phyloP scores from a whole-genome alignment of 2,888 invertebrate genomes.

The Venusia cambrica region DNA sequence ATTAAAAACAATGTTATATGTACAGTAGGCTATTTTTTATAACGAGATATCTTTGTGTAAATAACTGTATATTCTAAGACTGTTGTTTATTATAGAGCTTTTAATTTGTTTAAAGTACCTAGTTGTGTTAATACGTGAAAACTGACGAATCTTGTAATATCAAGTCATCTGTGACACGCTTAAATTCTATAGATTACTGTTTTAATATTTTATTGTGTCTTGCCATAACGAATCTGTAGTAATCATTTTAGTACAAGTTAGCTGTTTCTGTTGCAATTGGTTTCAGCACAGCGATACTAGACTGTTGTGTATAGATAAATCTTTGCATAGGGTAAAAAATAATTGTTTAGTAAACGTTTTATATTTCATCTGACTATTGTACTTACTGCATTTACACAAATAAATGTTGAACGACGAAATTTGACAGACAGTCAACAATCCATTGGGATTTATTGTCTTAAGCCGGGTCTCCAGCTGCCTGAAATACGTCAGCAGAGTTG shows the following conservation, averaged over 20 bases:
- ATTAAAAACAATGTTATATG: constrained; percentile 68
- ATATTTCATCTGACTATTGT: too few species aligned
- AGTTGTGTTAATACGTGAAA: constrained; percentile 44
- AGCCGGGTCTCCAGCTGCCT: too few species aligned
- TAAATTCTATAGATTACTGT: constrained; percentile 26
- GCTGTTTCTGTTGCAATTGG: constrained; percentile 15
- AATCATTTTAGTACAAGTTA: constrained; percentile 40
- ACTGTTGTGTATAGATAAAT: background rate
- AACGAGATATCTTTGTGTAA: constrained; percentile 69
- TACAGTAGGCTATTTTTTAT: constrained; percentile 79
- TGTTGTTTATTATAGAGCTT: constrained; percentile 78
- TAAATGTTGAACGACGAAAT: too few species aligned
- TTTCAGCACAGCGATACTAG: constrained; percentile 5
- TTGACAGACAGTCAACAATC: too few species aligned
- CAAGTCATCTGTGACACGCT: constrained; percentile 60
- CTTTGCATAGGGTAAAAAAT: background rate
- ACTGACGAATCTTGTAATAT: constrained; percentile 68
- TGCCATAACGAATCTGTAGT: constrained; percentile 43
- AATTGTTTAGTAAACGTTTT: too few species aligned
- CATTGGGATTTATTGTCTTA: too few species aligned
- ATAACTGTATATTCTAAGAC: constrained; percentile 78
- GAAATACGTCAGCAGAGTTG: too few species aligned
- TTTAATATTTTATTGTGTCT: constrained; percentile 33
- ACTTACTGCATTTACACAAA: too few species aligned
- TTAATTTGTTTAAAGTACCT: constrained; percentile 75